Evolutionary conservation across 2,888 invertebrate genomes (phyloP), one percentile per base, ranked within the genome.

Genomic region (Drosophila neonasuta): DNA sequence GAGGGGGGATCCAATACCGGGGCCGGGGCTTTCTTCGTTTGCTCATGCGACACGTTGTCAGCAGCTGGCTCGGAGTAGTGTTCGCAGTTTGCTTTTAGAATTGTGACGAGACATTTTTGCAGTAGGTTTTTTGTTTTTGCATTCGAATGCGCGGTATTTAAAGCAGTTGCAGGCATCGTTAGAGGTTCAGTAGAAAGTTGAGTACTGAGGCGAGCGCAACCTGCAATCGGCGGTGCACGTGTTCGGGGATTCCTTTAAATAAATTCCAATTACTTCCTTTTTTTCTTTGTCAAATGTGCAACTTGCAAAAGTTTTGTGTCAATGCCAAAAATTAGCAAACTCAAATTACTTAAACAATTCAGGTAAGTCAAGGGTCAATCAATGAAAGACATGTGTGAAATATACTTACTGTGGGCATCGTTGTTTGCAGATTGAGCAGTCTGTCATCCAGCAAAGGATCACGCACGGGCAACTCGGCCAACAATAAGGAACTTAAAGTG

Each of bases 401-500:
- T 24, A 1, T 24, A 24, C 34, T 34, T 4, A 10, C 11, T 3
- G 39, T 29, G 45, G 17, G 20, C 7, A 4, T 7, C 6, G 1
- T 36, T 11, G 10, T 29, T 50, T 58, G 1, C 60, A 91, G 91
- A 82, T 88, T 91, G 74, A 88, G 88, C 64, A 90, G 88, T 75
- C 86, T 90, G 52, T 84, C 87, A 54, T 89, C 88, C 45, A 83
- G 79, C 68, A 91, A 89, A 80, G 91, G 91, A 52, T 91, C 91
- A 15, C 89, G 91, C 7, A 90, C 89, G 13, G 91, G 91, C 44
- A 91, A 91, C 73, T 88, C 91, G 45, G 91, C 86, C 36, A 91
- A 91, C 67, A 86, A 88, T 74, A 80, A 91, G 67, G 91, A 91
- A 83, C 88, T 91, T 20, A 86, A 90, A 75, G 91, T 91, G 41